Percentiles rank a stretch among this genome's conserved stretches.
Evolutionary conservation across 2,888 invertebrate species (phyloP).

Genomic region (Heliconius erato): DNA sequence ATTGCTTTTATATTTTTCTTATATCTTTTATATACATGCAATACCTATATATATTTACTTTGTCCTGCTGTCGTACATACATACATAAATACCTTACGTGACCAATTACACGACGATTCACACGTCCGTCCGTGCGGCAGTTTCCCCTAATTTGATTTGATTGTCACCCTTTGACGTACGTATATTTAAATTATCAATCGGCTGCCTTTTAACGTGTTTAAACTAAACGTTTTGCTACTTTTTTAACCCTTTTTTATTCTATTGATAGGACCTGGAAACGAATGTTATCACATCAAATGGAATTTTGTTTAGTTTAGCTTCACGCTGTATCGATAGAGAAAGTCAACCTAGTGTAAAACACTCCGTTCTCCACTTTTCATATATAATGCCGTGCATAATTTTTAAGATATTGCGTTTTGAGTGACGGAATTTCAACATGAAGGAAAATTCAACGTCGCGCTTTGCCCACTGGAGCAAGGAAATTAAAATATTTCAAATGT

Average conservation of each 20-base stretch:
- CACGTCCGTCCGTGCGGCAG: constrained; percentile 64
- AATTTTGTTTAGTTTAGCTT: not conserved
- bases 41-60: not conserved
- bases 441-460: not conserved
- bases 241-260: not conserved
- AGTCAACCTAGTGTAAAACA: no score
- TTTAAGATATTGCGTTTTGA: not conserved
- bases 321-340: not conserved
- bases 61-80: not conserved
- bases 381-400: no score
- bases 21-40: not conserved
- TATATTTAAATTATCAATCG: constrained; percentile 69
- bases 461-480: not conserved
- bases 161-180: constrained; percentile 73
- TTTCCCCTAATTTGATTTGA: constrained; percentile 77
- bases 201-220: constrained; percentile 38
- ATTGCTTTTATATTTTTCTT: no score
- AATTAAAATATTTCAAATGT: no score
- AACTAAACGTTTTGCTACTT: constrained; percentile 19
- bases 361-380: not conserved
- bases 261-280: constrained; percentile 1
- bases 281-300: constrained; percentile 9
- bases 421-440: not conserved
- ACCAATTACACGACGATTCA: constrained; percentile 75
- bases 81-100: constrained; percentile 22